Percentiles rank a stretch among this genome's conserved stretches.
Evolutionary conservation across 2,113 vertebrate species (phyloP).

Genomic region (Cebus imitator): DNA sequence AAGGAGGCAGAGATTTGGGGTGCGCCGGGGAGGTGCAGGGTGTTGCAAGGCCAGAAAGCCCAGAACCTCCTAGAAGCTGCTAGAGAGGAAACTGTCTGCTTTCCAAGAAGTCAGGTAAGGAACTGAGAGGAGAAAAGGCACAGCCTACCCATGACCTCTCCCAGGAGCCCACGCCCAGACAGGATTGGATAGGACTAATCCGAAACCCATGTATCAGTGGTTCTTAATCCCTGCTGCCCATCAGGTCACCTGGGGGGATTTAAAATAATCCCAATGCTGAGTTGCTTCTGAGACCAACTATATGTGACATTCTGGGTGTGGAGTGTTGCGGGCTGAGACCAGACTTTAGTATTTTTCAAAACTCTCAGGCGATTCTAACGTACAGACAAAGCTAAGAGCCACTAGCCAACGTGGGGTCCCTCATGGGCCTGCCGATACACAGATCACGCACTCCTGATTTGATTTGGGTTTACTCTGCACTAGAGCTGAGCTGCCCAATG

Average conservation of each 20-base stretch:
- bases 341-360: not conserved
- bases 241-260: not conserved
- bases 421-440: not conserved
- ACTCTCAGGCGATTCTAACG: not conserved
- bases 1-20: not conserved
- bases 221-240: no score
- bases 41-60: not conserved
- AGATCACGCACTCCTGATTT: not conserved
- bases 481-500: rapidly evolving
- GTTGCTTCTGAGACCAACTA: not conserved
- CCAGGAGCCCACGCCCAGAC: not conserved
- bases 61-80: not conserved
- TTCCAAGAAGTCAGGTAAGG: not conserved
- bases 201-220: not conserved
- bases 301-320: not conserved
- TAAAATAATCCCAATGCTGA: not conserved
- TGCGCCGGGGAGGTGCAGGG: not conserved
- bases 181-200: not conserved
- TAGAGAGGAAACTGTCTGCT: not conserved
- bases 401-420: not conserved
- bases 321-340: rapidly evolving
- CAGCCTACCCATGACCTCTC: not conserved
- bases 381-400: not conserved
- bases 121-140: not conserved
- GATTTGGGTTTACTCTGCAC: not conserved